Percentiles rank a stretch among this genome's conserved stretches.
These are phyloP conservation scores for Poliocrania exsul DNA, from an alignment of 2,797 vertebrate genomes.

Conservation along the genomic window DNA sequence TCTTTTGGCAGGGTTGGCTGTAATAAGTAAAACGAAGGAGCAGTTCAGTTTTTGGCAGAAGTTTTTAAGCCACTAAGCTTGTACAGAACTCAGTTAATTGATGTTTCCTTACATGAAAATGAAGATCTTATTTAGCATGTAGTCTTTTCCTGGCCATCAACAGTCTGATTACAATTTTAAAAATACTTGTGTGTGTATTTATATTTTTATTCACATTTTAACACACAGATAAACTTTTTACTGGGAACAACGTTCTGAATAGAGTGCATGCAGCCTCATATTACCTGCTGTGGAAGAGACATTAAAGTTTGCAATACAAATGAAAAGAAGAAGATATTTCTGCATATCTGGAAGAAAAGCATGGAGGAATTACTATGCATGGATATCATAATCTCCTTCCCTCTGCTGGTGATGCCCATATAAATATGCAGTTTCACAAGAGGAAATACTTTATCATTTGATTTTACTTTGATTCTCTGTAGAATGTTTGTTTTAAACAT, in stretches of 20 bases:
- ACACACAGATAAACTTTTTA: neutral
- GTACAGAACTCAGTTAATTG: conserved; percentile 24
- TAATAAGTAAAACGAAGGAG: conserved; percentile 56
- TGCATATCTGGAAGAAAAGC: neutral
- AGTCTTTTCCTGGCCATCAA: neutral
- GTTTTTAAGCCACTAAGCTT: conserved; percentile 48
- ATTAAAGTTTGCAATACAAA: neutral
- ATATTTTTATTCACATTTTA: neutral
- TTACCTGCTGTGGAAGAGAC: neutral
- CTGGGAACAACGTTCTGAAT: neutral
- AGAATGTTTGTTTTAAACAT: conserved; percentile 48
- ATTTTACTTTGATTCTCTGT: conserved; percentile 25
- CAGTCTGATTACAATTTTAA: neutral
- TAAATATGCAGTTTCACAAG: neutral
- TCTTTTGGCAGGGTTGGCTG: conserved; percentile 39
- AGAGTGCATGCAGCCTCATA: accelerated
- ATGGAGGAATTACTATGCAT: neutral
- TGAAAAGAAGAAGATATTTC: neutral
- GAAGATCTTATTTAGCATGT: neutral
- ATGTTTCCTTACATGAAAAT: conserved; percentile 11
- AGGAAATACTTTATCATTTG: neutral
- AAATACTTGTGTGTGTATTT: neutral
- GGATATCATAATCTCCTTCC: neutral
- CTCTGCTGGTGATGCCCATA: conserved; percentile 8
- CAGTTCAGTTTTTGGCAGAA: conserved; percentile 39